Evolutionary conservation across 1,140 invertebrate species (phyloP), one percentile per base, ranked within the genome.

Genomic region (Sipha flava): DNA sequence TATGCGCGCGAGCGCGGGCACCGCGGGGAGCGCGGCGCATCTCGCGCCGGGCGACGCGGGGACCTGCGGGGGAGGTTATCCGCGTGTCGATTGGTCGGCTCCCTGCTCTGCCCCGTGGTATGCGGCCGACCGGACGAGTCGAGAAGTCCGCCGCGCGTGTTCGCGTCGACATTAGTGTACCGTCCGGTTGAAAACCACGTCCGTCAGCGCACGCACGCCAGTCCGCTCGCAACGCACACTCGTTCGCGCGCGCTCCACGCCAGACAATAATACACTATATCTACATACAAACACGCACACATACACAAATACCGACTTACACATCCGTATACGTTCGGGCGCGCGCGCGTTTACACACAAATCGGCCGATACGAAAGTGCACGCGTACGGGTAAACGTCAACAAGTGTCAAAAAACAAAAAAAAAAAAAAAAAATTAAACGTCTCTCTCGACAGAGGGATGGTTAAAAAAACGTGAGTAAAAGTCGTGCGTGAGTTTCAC

Each of bases 21-120:
- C 37, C 23, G 21, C 6, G 43, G 9, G 37, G 26, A 18, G 34
- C 54, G 54, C 31, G 23, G 72, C 45, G 45, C 72, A 16, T 40
- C 23, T 21, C 10, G 9, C 34, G 49, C 14, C 49, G 14, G 52
- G n/a, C 6, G 34, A 52, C 12, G 52, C n/a, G 72, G 72, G 52
- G 72, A 57, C 49, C 18, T 57, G 72, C 72, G 72, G 72, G 72
- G 72, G 72, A 77, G 72, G 31, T 77, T 77, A 77, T 77, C 72
- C 72, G 72, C 49, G 72, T 57, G 49, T 57, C 72, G 72, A 77
- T 77, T 77, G 72, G 72, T 77, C 72, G 72, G 31, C 34, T 77
- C 72, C 72, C 72, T 77, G 72, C 72, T 77, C 72, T 77, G 72
- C 72, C 72, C 72, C 72, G 72, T 77, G 72, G 72, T 77, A 77